Percentiles rank a stretch among this genome's conserved stretches.
phyloP scores from a whole-genome alignment of 2,797 vertebrate species.

The Gephyroberyx darwinii region DNA sequence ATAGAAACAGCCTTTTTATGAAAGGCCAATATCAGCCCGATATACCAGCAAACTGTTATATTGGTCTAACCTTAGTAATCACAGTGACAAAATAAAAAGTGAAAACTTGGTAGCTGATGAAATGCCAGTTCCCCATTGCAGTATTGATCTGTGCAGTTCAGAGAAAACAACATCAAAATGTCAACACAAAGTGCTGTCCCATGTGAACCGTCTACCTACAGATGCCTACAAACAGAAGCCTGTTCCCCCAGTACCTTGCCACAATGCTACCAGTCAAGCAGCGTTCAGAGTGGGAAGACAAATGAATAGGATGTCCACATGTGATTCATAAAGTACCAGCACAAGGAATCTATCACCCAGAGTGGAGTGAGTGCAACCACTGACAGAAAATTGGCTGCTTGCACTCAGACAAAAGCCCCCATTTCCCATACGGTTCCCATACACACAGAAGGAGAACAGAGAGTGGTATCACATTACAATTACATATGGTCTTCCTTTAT shows the following conservation, averaged over 20 bases:
- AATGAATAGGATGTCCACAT: constrained; percentile 38
- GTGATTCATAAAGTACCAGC: constrained; percentile 40
- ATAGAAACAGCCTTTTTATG: no score
- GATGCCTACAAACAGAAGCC: neutral
- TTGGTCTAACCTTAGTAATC: no score
- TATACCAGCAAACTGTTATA: no score
- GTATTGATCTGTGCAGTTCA: constrained; percentile 7
- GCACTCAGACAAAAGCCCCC: constrained; percentile 24
- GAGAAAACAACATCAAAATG: constrained; percentile 10
- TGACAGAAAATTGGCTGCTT: constrained; percentile 25
- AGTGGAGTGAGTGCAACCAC: constrained; percentile 9
- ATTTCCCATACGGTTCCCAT: constrained; percentile 15
- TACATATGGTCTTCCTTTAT: constrained; percentile 35
- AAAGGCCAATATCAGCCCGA: no score
- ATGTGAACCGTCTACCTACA: constrained; percentile 4
- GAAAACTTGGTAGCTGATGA: no score
- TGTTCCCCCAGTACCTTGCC: neutral
- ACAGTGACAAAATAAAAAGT: no score
- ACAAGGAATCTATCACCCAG: constrained; percentile 36
- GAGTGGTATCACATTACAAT: constrained; percentile 41
- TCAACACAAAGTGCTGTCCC: neutral
- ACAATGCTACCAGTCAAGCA: constrained; percentile 1
- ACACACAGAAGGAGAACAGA: constrained; percentile 34
- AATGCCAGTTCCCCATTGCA: neutral
- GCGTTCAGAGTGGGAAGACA: constrained; percentile 10